These are phyloP conservation scores for Daphoenositta chrysoptera DNA, from an alignment of 2,113 vertebrate species.

Conservation along the genomic window DNA sequence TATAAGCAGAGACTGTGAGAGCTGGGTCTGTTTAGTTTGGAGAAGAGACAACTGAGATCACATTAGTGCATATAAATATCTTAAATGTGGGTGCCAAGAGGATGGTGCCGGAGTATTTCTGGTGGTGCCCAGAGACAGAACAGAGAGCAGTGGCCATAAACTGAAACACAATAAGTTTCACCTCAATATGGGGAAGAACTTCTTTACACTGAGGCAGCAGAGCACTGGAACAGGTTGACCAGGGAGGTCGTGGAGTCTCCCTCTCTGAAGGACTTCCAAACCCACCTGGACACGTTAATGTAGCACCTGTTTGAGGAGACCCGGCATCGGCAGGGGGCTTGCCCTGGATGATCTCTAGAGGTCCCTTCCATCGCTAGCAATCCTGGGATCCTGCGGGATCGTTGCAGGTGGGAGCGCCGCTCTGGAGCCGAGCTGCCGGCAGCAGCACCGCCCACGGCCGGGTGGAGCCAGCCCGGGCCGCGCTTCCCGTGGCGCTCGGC, in stretches of 20 bases:
- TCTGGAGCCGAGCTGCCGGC: fast-evolving
- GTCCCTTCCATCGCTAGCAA: neutral
- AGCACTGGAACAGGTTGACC: neutral
- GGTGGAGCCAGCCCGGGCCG: neutral
- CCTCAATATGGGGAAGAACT: neutral
- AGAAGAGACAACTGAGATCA: neutral
- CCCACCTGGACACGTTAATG: neutral
- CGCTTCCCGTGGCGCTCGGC: neutral
- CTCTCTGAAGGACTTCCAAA: neutral
- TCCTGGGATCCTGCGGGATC: fast-evolving
- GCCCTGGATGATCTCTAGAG: too few species aligned
- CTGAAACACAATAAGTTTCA: neutral
- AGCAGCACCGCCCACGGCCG: too few species aligned
- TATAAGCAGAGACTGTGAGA: neutral
- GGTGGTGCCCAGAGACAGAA: too few species aligned
- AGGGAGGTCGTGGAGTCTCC: too few species aligned
- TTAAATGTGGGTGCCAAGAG: neutral
- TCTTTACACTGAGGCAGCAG: neutral
- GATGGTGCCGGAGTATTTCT: neutral
- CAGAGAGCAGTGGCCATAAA: neutral
- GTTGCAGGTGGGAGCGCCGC: fast-evolving
- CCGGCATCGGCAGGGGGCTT: too few species aligned
- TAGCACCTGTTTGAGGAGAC: too few species aligned
- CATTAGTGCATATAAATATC: too few species aligned
- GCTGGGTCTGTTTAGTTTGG: neutral